Evolutionary conservation across 2,888 invertebrate genomes (phyloP).

Genomic region (Anaspis maculata): DNA sequence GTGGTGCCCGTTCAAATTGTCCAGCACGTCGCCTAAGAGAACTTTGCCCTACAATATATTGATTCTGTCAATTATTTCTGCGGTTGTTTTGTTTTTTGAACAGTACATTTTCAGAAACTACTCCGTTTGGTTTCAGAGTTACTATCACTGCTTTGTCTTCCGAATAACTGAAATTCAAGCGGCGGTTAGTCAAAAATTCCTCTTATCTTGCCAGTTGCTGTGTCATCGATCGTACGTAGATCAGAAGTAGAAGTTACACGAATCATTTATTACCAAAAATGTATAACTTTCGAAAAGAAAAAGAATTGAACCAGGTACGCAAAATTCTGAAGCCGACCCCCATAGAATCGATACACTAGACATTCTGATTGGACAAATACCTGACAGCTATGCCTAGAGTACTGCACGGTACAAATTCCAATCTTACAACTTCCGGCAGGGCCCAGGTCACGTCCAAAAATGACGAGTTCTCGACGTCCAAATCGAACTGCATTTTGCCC

Average conservation of each 20-base stretch:
- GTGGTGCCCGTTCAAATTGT: slow-evolving; percentile 51
- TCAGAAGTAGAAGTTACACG: too few relatives aligned
- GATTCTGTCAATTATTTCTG: slow-evolving; percentile 1
- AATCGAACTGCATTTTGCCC: slow-evolving; percentile 44
- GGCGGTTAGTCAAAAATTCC: too few relatives aligned
- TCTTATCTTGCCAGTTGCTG: too few relatives aligned
- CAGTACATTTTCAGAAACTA: slow-evolving; percentile 58
- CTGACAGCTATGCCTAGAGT: slow-evolving; percentile 53
- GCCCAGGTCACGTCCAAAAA: slow-evolving; percentile 58
- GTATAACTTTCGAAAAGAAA: too few relatives aligned
- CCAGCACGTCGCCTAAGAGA: slow-evolving; percentile 53
- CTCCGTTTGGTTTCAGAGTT: slow-evolving; percentile 49
- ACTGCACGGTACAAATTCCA: slow-evolving; percentile 56
- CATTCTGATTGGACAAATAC: too few relatives aligned
- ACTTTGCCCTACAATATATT: slow-evolving; percentile 50
- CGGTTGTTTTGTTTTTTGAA: too few relatives aligned
- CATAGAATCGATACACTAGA: too few relatives aligned
- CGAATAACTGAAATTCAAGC: too few relatives aligned
- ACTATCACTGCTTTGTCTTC: slow-evolving; percentile 52
- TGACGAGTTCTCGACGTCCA: slow-evolving; percentile 49
- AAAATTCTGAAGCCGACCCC: too few relatives aligned
- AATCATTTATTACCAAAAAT: too few relatives aligned
- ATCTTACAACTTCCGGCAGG: slow-evolving; percentile 45
- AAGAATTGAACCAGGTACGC: too few relatives aligned
- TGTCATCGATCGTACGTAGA: too few relatives aligned